Evolutionary conservation across 2,113 vertebrate genomes (phyloP).

Genomic region (Pterocles orientalis): DNA sequence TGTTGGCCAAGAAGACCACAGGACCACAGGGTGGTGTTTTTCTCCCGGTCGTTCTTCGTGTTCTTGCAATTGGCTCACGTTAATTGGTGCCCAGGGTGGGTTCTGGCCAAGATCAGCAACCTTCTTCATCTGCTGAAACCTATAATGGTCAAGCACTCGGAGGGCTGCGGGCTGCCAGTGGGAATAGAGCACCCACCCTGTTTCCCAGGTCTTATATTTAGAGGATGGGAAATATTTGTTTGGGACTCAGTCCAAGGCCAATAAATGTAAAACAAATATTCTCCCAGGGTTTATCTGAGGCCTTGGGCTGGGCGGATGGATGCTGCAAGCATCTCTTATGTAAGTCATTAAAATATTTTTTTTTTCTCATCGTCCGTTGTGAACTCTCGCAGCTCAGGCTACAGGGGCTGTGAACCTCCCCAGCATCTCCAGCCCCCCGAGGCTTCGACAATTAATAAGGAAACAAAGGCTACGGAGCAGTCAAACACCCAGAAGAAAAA

Average conservation of each 20-base stretch:
- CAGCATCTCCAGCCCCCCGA: neutral
- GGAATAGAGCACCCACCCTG: conserved; percentile 4
- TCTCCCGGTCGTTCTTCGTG: neutral
- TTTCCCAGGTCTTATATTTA: conserved; percentile 82
- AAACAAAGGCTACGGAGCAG: neutral
- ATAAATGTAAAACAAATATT: neutral
- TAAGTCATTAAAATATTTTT: neutral
- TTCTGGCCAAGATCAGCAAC: neutral
- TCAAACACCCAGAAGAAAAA: neutral
- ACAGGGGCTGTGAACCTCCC: neutral
- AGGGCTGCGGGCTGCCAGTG: conserved; percentile 32
- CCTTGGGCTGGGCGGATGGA: neutral
- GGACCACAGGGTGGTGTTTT: conserved; percentile 56
- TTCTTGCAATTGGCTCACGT: neutral
- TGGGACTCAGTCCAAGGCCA: conserved; percentile 55
- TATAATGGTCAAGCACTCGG: neutral
- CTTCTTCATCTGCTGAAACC: conserved; percentile 18
- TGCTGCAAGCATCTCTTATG: neutral
- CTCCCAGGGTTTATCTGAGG: conserved; percentile 42
- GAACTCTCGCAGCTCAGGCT: neutral
- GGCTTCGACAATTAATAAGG: neutral
- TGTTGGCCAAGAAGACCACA: conserved; percentile 66
- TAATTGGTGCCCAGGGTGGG: neutral
- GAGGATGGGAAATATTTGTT: conserved; percentile 72
- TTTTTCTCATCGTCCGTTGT: neutral